Base-by-base conservation (phyloP, 2,113 vertebrate species). In the Salminus brasiliensis region DNA sequence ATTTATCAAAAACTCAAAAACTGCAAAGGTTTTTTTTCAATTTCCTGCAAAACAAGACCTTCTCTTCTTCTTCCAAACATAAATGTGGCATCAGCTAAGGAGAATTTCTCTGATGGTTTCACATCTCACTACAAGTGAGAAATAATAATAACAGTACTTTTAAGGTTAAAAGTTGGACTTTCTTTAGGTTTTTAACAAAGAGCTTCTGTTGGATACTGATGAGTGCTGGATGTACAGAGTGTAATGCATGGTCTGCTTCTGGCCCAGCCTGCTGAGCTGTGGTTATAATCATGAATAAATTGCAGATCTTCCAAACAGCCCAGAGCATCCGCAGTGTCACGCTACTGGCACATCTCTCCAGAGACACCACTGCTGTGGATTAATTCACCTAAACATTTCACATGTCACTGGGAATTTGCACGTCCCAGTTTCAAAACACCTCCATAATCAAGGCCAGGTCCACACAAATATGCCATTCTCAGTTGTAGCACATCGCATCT, bases 201-300 rank as follows among this genome's bases (percentile, higher is more conserved):
- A 57, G 43, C 60, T 4, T 41, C 27, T 32, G 7, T 30, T 16
- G 12, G 21, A 32, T 63, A 30, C 30, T 63, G 34, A 63, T 32
- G 16, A 32, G 16, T 30, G 27, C 6, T 16, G 60, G 27, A 63
- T 18, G 16, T 34, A 2, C 52, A 16, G 29, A 63, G 60, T 3
- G 29, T 63, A 63, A 32, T 32, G 60, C 29, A 16, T 63, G 60
- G 55, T 59, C 27, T 59, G 65, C n/a, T 32, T 13, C 18, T 69
- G 16, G 11, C 25, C 53, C 30, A 29, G 16, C 29, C 36, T 49
- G 72, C 23, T 43, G 21, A 77, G 52, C 77, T 86, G 86, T 88
- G 88, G 88, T 87, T 87, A 86, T 84, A 75, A 87, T 91, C 88
- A 91, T 91, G 83, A 90, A 89, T 90, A 89, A 90, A 90, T 87